Evolutionary conservation across 2,888 invertebrate genomes (phyloP).

Genomic region (Synergus itoensis): DNA sequence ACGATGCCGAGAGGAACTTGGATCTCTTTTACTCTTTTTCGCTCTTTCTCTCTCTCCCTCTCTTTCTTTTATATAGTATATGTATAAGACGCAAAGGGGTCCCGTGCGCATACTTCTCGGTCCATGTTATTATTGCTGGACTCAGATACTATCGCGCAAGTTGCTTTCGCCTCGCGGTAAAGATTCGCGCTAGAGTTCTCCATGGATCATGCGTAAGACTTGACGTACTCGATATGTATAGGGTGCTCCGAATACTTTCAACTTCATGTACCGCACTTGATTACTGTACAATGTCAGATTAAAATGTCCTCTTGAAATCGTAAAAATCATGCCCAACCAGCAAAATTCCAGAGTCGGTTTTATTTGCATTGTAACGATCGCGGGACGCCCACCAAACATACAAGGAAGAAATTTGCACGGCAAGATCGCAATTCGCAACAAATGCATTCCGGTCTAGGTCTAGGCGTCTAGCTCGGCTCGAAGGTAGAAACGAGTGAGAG

Average conservation of each 20-base stretch:
- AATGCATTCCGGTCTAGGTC: slow-evolving; percentile 40
- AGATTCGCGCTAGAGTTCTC: slow-evolving; percentile 54
- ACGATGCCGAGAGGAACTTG: slow-evolving; percentile 42
- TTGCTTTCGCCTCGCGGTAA: not conserved
- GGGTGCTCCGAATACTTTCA: not conserved
- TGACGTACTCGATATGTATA: not conserved
- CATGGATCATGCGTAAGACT: slow-evolving; percentile 10
- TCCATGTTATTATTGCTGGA: slow-evolving; percentile 64
- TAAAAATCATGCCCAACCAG: too few relatives aligned
- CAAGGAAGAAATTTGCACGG: not conserved
- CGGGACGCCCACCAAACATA: slow-evolving; percentile 47
- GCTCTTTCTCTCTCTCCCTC: slow-evolving; percentile 41
- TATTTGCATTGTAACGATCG: slow-evolving; percentile 38
- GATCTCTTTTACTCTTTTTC: slow-evolving; percentile 46
- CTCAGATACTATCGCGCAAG: slow-evolving; percentile 61
- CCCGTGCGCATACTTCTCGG: slow-evolving; percentile 65
- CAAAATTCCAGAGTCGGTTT: too few relatives aligned
- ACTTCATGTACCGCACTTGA: not conserved
- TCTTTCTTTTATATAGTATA: slow-evolving; percentile 41
- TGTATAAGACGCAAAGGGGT: slow-evolving; percentile 44
- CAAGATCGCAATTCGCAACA: slow-evolving; percentile 31
- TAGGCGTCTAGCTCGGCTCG: not conserved
- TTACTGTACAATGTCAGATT: too few relatives aligned
- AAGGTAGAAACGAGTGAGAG: slow-evolving; percentile 6
- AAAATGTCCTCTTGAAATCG: too few relatives aligned